A percentile compares a stretch with the other conserved stretches of the same genome.
Conservation (phyloP, 2,797 vertebrate genomes). For the Scleropages formosus region DNA sequence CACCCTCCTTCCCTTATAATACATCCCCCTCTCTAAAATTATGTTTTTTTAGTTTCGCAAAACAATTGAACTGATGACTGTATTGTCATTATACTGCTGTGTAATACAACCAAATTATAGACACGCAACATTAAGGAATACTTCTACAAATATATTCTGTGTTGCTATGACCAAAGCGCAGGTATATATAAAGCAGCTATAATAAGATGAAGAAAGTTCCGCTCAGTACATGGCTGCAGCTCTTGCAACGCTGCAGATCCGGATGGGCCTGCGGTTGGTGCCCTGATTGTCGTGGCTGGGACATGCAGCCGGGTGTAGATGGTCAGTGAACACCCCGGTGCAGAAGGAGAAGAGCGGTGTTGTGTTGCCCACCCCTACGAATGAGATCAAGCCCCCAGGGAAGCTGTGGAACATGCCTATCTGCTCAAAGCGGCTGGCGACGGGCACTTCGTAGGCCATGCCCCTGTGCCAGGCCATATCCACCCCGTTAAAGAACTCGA, state of each 20-base stretch:
- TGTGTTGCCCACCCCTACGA: conserved; percentile 68
- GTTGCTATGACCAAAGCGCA: too few species aligned
- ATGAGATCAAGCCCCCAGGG: conserved; percentile 65
- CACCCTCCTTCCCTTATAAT: too few species aligned
- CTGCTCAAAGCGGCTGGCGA: conserved; percentile 51
- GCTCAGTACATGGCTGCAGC: conserved; percentile 51
- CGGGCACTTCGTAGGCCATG: conserved; percentile 63
- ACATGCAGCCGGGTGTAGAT: conserved; percentile 69
- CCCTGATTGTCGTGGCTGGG: conserved; percentile 71
- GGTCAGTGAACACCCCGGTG: conserved; percentile 64
- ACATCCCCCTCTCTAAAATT: too few species aligned
- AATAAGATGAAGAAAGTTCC: neutral
- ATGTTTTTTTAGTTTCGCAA: too few species aligned
- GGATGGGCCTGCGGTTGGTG: conserved; percentile 61
- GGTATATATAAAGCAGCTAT: too few species aligned
- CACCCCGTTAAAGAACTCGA: conserved; percentile 73
- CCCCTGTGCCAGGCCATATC: conserved; percentile 76
- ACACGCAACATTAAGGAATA: too few species aligned
- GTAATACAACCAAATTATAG: too few species aligned
- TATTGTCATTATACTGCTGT: too few species aligned
- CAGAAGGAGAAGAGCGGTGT: conserved; percentile 69
- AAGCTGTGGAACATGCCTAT: conserved; percentile 71
- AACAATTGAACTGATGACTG: too few species aligned
- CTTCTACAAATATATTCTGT: too few species aligned
- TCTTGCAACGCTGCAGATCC: conserved; percentile 56